These are phyloP conservation scores for Tyrannus savana DNA, from an alignment of 2,113 vertebrate genomes.

Conservation along the genomic window DNA sequence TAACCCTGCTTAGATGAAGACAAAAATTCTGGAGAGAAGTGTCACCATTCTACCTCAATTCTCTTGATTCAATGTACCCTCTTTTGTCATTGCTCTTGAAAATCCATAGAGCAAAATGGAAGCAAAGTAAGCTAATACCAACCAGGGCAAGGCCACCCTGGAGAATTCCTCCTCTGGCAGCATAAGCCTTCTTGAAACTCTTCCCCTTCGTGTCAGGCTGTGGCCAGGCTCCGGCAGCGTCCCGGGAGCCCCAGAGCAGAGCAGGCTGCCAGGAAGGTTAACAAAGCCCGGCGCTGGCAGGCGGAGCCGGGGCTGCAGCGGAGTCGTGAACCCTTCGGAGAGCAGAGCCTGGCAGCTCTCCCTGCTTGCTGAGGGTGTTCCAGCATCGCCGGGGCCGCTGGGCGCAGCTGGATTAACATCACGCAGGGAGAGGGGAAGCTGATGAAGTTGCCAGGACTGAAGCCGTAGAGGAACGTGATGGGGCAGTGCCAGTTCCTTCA, in stretches of 20 bases:
- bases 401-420: background rate
- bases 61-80: background rate
- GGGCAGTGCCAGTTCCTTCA: conserved; percentile 17
- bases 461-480: background rate
- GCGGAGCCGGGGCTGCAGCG: background rate
- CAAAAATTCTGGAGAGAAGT: background rate
- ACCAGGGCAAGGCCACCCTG: background rate
- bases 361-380: background rate
- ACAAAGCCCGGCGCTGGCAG: background rate
- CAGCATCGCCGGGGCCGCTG: background rate
- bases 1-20: background rate
- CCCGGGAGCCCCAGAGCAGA: background rate
- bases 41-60: background rate
- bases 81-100: background rate
- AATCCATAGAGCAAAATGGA: background rate
- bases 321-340: background rate
- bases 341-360: conserved; percentile 14
- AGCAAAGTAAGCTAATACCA: background rate
- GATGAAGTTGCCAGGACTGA: background rate
- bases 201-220: fast-evolving
- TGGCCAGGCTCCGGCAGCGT: background rate
- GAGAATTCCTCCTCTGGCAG: background rate
- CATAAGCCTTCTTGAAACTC: background rate
- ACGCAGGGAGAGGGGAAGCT: background rate
- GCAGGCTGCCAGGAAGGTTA: background rate